Conservation (phyloP, 2,113 vertebrate genomes). For the Indicator indicator region DNA sequence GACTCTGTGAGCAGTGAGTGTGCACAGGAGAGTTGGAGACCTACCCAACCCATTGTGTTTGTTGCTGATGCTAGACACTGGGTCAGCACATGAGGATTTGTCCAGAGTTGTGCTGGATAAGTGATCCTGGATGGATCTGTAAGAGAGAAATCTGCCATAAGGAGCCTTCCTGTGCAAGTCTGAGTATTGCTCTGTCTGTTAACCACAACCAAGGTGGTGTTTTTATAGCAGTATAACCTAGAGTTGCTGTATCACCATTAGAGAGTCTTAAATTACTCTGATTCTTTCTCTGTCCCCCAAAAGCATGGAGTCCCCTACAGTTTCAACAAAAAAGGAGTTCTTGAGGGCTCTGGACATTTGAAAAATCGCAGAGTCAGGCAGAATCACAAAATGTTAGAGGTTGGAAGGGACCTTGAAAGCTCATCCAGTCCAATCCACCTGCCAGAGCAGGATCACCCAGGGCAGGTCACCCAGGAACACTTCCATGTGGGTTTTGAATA, state of each 20-base stretch:
- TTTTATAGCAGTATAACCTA: not conserved
- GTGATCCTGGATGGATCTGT: not conserved
- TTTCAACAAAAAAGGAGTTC: not conserved
- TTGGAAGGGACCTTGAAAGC: too few relatives aligned
- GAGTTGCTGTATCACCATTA: not conserved
- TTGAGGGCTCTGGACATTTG: not conserved
- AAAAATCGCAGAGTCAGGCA: not conserved
- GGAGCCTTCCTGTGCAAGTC: not conserved
- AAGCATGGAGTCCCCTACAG: not conserved
- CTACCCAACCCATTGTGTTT: rapidly evolving
- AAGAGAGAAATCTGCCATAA: not conserved
- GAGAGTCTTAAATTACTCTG: not conserved
- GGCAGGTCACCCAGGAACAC: too few relatives aligned
- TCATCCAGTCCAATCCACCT: too few relatives aligned
- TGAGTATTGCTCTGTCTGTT: not conserved
- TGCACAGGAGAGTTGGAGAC: rapidly evolving
- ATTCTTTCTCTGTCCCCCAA: not conserved
- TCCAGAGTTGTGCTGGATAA: not conserved
- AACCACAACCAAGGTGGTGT: not conserved
- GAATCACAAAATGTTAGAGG: too few relatives aligned
- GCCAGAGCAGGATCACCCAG: too few relatives aligned
- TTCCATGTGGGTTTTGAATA: too few relatives aligned
- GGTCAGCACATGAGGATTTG: not conserved
- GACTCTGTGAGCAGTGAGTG: not conserved
- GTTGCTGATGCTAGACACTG: not conserved